Base-by-base conservation (phyloP, 2,888 invertebrate species). In the Mythimna impura region DNA sequence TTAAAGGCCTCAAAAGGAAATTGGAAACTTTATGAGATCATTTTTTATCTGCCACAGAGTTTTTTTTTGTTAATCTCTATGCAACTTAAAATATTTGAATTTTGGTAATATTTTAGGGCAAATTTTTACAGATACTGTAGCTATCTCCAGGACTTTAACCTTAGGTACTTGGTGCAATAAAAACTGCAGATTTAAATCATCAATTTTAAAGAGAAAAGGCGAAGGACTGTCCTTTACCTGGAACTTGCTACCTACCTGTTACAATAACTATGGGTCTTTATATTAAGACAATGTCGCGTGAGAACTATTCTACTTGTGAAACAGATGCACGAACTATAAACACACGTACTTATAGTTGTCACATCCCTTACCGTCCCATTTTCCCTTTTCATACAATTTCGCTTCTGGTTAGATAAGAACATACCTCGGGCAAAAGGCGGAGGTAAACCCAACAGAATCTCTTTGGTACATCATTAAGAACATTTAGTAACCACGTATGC, bases 331-430 rank as follows among this genome's bases (percentile, higher is more conserved):
- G 69, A 77, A 58, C 34, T 69, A 62, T 57, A 60, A 69, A 69
- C 50, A 73, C 60, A 34, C 17, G 55, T 67, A 47, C 47, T 47
- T 17, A 80, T 54, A 68, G 57, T 60, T 75, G 64, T 70, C 73
- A 66, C 57, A 71, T 71, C 57, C 73, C 71, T 76, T 68, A 61
- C 36, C 36, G 20, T 52, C 60, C 63, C 80, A 55, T 68, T 77
- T 75, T 73, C 84, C 66, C 64, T 73, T 80, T 78, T 6, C 70
- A 80, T 74, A 80, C 76, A 82, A 86, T 76, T 73, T 65, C 72
- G 22, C 60, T 68, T 77, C 58, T 71, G 71, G 66, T 73, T 60
- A 77, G 82, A 82, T 86, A 78, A 84, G 80, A 65, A 76, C 73
- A 74, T 77, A 71, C 71, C 73, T 75, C 65, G 17, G 63, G 55